Conservation (phyloP, 2,797 vertebrate genomes). For the Chaetophractus vellerosus region DNA sequence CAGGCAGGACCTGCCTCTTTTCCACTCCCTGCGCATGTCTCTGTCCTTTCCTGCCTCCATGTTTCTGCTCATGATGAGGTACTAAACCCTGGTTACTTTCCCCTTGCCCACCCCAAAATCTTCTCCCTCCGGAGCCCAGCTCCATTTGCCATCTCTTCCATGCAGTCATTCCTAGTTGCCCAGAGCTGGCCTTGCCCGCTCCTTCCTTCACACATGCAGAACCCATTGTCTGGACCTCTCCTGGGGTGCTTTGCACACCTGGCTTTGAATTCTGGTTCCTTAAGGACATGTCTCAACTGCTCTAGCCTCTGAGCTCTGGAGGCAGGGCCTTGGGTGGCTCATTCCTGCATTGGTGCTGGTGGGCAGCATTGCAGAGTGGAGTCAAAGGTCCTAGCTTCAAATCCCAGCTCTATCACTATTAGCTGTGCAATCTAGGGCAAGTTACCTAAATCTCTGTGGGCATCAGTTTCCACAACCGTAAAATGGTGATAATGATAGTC, state of each 20-base stretch:
- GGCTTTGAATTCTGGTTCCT: slow-evolving; percentile 8
- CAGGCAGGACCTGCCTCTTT: background rate
- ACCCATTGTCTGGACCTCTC: background rate
- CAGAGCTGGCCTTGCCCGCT: background rate
- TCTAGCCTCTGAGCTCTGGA: background rate
- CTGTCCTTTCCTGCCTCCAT: background rate
- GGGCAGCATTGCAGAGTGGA: background rate
- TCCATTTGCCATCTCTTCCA: background rate
- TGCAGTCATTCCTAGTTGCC: background rate
- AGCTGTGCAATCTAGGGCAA: background rate
- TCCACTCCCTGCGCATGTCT: background rate
- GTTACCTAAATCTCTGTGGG: background rate
- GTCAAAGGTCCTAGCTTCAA: background rate
- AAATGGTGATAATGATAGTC: background rate
- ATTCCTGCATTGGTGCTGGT: background rate
- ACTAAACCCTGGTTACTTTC: background rate
- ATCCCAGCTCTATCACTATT: background rate
- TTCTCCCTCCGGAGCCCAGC: background rate
- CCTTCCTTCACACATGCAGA: background rate
- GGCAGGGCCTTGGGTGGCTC: background rate
- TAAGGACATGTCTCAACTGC: background rate
- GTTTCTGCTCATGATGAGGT: background rate
- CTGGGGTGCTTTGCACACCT: background rate
- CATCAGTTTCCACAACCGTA: background rate
- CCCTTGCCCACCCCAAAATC: background rate